A percentile compares a stretch with the other conserved stretches of the same genome.
phyloP scores from a whole-genome alignment of 2,113 vertebrate species.

The Ciconia stormi region DNA sequence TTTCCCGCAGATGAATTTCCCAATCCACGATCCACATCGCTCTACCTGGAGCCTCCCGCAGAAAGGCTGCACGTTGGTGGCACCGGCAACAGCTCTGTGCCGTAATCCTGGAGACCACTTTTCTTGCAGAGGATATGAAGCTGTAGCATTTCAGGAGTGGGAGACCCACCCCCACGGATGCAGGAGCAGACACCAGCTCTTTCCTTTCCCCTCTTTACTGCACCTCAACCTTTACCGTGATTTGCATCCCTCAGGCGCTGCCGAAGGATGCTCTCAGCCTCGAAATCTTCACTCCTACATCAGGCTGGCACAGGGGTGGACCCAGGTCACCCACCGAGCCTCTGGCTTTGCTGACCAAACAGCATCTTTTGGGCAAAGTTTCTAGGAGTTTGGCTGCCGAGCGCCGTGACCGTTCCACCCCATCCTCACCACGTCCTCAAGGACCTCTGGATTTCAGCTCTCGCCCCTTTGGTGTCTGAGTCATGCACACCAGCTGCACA shows the following conservation, averaged over 20 bases:
- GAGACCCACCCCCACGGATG: neutral
- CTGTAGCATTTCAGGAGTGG: neutral
- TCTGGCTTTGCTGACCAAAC: neutral
- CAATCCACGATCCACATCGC: accelerated
- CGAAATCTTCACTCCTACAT: neutral
- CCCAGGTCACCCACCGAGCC: neutral
- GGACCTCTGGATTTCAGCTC: neutral
- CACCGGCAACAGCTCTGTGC: neutral
- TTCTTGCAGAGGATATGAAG: neutral
- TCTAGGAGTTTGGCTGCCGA: neutral
- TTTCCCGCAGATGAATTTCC: neutral
- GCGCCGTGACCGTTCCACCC: neutral
- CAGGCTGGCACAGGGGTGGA: neutral
- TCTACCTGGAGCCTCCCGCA: neutral
- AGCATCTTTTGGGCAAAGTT: neutral
- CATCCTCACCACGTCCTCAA: neutral
- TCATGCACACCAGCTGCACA: neutral
- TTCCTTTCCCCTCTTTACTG: neutral
- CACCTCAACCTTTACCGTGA: neutral
- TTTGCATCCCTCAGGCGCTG: neutral
- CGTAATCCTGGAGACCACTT: neutral
- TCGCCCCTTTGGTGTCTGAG: neutral
- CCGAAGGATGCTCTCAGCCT: neutral
- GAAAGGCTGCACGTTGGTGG: neutral
- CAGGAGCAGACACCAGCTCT: neutral